Conservation (phyloP, 2,113 vertebrate genomes). For the Pseudois nayaur region DNA sequence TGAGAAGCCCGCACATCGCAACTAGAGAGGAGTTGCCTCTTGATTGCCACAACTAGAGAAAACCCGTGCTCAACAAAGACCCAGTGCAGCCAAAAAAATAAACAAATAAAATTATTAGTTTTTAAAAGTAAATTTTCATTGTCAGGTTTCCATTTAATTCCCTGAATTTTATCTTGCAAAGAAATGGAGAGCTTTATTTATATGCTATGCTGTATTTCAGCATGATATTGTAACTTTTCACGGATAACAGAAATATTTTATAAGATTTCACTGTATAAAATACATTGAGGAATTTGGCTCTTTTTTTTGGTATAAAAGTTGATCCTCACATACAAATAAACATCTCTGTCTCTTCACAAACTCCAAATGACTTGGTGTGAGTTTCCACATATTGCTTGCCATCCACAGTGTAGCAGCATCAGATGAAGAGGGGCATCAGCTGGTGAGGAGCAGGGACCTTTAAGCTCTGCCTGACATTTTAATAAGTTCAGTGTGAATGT, state of each 20-base stretch:
- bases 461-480: not conserved
- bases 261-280: not conserved
- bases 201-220: not conserved
- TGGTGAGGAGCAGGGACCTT: not conserved
- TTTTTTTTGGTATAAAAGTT: not conserved
- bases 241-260: not conserved
- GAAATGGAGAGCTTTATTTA: not conserved
- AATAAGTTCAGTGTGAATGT: not conserved
- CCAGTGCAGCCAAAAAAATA: not conserved
- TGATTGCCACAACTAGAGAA: not conserved
- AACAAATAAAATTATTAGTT: not conserved
- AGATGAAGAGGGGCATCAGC: not conserved
- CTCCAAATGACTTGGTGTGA: not conserved
- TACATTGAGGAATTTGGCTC: not conserved
- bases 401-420: not conserved
- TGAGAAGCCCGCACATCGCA: rapidly evolving
- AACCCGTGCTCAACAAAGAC: not conserved
- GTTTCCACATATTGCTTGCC: not conserved
- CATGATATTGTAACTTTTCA: not conserved
- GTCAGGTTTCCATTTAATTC: not conserved
- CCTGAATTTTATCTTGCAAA: not conserved
- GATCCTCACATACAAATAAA: not conserved
- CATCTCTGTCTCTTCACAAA: not conserved
- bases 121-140: not conserved
- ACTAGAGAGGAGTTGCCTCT: not conserved